Evolutionary conservation across 2,888 invertebrate genomes (phyloP), one percentile per base, ranked within the genome.

Genomic region (Ophion slaviceki): DNA sequence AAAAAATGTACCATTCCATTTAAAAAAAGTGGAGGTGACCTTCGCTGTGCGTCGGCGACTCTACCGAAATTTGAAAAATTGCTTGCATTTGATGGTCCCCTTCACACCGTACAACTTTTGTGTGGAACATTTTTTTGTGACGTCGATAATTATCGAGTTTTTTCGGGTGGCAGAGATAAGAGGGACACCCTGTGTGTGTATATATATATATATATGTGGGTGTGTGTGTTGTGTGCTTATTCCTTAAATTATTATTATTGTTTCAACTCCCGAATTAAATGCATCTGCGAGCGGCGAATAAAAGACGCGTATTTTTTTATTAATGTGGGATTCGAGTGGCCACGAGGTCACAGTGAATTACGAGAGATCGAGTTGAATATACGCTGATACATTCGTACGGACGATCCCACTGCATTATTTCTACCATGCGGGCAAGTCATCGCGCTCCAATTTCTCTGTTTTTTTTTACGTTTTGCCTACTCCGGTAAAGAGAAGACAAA

Each of bases 281-380:
- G 61, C 45, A 40, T 68, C 67, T 59, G 24, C 47, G 7, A 32
- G 61, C 67, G 17, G 53, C 28, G 36, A 47, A 80, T 72, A 45
- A n/a, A 66, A 72, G 17, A 62, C 74, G 59, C 45, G 57, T 28
- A 47, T 62, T 47, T 62, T 47, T 78, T 80, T 82, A 86, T 86
- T 86, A 83, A 74, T 80, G 80, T 86, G 82, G 57, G 80, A 83
- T 83, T 77, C 45, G 47, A 64, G 36, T 59, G 11, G 64, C 64
- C 57, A 32, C 62, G 85, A 67, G 80, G 68, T 79, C 78, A 64
- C 81, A 68, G 20, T 53, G 20, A 67, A 24, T 75, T 66, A 45
- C 20, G 64, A 68, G 77, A 53, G 86, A 84, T 80, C 62, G 67
- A 40, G 72, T 47, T 45, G 32, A 72, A 28, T 28, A 66, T 14